Evolutionary conservation across 1,140 invertebrate species (phyloP), one percentile per base, ranked within the genome.

Genomic region (Cylas formicarius): DNA sequence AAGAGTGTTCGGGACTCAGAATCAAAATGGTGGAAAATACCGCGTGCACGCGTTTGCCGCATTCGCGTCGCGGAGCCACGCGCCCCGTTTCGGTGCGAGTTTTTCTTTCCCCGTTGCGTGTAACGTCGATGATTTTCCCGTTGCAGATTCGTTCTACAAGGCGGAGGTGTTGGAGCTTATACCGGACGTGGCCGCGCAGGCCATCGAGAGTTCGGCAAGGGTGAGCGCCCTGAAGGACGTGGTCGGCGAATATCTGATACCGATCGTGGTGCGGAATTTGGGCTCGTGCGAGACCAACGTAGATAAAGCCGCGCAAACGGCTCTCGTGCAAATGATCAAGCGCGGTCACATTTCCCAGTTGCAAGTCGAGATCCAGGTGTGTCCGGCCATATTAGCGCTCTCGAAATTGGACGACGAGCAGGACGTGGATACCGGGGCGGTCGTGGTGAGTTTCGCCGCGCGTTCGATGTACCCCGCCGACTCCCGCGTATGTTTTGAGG

Each of bases 11-110:
- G 44, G 52, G 54, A 44, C 55, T 48, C 42, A n/a, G 50, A 56
- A 54, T 60, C 60, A 62, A 62, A 62, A 62, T 62, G 60, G 60
- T 55, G 60, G 60, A 50, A 27, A 58, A 53, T 49, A 62, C 60
- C 60, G 57, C 60, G 60, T 62, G 60, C 57, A 58, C 42, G 42
- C 37, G 44, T 52, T 53, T 56, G 46, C 54, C 56, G 56, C 56
- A 52, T 56, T 56, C 50, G 40, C 45, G 6, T 22, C 16, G 14
- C 8, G 13, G 7, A 44, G 13, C 13, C 29, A 31, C 14, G 11
- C 44, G 31, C 11, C 14, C 39, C 18, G 26, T n/a, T 16, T 38
- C 19, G 16, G 18, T 33, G 16, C 14, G 9, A 11, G 28, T 35
- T 40, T 35, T 40, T 40, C 10, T 17, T 27, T 43, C 17, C n/a